Conservation (phyloP, 2,113 vertebrate genomes). For the Heterotilapia buettikoferi region DNA sequence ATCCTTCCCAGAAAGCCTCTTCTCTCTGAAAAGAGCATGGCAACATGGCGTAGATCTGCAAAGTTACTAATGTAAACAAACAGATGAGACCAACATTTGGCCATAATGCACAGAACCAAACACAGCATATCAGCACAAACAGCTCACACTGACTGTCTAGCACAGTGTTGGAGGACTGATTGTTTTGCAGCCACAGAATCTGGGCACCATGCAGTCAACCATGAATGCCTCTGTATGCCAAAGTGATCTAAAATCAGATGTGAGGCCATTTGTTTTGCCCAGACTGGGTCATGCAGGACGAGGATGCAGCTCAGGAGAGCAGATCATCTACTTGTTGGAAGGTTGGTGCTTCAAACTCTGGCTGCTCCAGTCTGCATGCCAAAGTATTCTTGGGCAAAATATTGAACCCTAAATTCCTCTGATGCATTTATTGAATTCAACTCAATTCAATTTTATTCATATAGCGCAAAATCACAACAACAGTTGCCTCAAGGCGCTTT, state of each 20-base stretch:
- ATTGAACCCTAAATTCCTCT: neutral
- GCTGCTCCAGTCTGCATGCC: neutral
- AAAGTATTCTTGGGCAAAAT: neutral
- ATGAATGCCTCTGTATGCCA: neutral
- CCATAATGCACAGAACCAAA: neutral
- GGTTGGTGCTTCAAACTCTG: neutral
- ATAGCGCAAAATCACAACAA: neutral
- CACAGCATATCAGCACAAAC: neutral
- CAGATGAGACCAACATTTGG: neutral
- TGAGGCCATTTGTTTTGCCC: neutral
- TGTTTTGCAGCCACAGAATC: neutral
- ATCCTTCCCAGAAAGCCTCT: neutral
- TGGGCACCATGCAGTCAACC: neutral
- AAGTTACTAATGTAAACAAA: neutral
- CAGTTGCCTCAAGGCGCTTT: neutral
- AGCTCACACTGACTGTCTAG: neutral
- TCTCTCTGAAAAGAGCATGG: neutral
- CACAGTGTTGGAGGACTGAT: neutral
- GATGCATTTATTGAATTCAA: neutral
- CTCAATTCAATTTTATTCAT: neutral
- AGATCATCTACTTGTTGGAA: neutral
- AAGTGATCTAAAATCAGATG: neutral
- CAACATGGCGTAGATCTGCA: neutral
- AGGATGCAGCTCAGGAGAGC: neutral
- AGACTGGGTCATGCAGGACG: neutral